Evolutionary conservation across 2,113 vertebrate species (phyloP), one percentile per base, ranked within the genome.

Genomic region (Aplodontia rufa): DNA sequence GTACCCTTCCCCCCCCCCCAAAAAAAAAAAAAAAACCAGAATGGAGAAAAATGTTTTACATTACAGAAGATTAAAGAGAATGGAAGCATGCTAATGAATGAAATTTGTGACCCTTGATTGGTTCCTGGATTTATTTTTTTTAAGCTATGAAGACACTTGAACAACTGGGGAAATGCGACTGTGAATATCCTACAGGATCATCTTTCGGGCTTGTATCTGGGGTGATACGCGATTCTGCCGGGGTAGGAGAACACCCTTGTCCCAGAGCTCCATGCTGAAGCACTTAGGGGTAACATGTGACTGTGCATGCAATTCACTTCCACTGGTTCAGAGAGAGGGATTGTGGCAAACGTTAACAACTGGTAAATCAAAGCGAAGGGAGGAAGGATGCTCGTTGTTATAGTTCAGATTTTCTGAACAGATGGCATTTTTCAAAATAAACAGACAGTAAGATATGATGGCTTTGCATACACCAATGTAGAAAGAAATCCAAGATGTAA

Each of bases 341-440:
- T 10, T 0, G 3, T 3, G 13, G 32, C 22, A 32, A 35, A 40
- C 0, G 6, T 10, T 28, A 35, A 37, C 13, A 10, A 22, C 0
- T 2, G 9, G 75, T 0, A 8, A 90, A 20, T 2, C 1, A 17
- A 71, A 49, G n/a, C 1, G 0, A 45, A 60, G 74, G 14, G 26
- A 0, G 0, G 3, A 19, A 0, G 6, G 49, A 5, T 0, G n/a
- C 14, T 74, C 85, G 28, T 0, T 49, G 76, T 3, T 49, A 35
- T 22, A 40, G 0, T 42, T 64, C 55, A 35, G 22, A n/a, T 45
- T 30, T 69, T 20, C 35, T 19, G 30, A 91, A 53, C 53, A 19
- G 55, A 40, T 6, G 37, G 40, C 17, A 20, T 17, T 37, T 92
- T 96, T 74, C 24, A 62, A 90, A 90, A 58, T 40, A 88, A 42